Evolutionary conservation across 2,113 vertebrate genomes (phyloP), one percentile per base, ranked within the genome.

Genomic region (Serilophus lunatus): DNA sequence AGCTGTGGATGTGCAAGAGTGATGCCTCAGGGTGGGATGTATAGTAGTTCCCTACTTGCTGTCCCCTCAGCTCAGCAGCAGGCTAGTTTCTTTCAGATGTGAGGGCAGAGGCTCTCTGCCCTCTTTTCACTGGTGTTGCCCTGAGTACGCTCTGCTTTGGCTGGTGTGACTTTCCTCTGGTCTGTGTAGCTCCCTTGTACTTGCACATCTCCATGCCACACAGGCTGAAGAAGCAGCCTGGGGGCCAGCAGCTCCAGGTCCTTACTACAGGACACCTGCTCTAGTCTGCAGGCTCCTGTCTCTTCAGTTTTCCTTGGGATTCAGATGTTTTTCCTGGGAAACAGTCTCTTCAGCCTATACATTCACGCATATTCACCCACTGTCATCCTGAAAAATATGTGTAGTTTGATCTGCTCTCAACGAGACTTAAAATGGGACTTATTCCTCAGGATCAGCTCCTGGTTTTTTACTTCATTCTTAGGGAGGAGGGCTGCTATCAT

Each of bases 141-240:
- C 26, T 2, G 1, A 7, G 19, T 13, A 3, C 28, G 50, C 29
- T 87, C 57, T 83, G 13, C 0, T 0, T 31, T 45, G 24, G 12
- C n/a, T 70, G 36, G 18, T 59, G 36, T 38, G 33, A 28, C 20
- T 79, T 19, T 31, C 42, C 36, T 24, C 31, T 68, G 47, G 28
- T 24, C 47, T 80, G 31, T 0, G 1, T 25, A 54, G 13, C 13
- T 28, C 35, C 15, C 16, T 31, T 10, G 16, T 50, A 35, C 36
- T 26, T 56, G 0, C 1, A 1, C 17, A 35, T 45, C 61, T 56
- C 49, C 24, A 18, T 0, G 2, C 25, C n/a, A n/a, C 49, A 44
- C 26, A 40, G 47, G 16, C 61, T 69, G 74, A 69, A 51, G 80
- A 22, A 79, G 35, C 40, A 50, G 23, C 47, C 23, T 10, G 6